These are phyloP conservation scores for Tachycineta bicolor DNA, from an alignment of 2,113 vertebrate genomes.

Conservation along the genomic window DNA sequence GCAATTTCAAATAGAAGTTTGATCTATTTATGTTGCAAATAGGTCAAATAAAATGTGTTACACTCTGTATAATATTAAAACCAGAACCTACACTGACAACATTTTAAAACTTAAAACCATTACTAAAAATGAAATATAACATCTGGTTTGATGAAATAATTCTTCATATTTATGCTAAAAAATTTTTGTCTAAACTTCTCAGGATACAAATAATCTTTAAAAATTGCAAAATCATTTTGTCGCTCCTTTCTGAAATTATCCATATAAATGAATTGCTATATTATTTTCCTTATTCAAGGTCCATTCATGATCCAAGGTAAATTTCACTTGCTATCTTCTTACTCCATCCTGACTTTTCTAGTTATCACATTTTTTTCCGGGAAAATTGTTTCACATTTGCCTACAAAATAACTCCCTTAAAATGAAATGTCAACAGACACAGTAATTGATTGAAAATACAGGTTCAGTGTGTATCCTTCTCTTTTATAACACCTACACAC, in stretches of 20 bases:
- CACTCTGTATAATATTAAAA: neutral
- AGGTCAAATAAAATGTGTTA: neutral
- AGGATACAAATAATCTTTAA: neutral
- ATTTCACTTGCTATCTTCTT: neutral
- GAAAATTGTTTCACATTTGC: neutral
- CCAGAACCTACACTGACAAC: neutral
- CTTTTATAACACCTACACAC: neutral
- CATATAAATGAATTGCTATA: neutral
- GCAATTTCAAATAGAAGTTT: neutral
- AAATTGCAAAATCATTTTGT: neutral
- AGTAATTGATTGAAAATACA: neutral
- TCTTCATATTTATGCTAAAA: neutral
- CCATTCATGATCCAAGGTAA: neutral
- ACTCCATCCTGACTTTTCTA: neutral
- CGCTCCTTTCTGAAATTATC: neutral
- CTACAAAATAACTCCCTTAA: neutral
- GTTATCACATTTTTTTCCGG: neutral
- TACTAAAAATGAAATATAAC: neutral
- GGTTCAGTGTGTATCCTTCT: neutral
- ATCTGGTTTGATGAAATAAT: neutral
- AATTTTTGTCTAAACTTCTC: neutral
- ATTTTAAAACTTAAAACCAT: neutral
- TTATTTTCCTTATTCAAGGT: neutral
- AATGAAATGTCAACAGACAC: neutral
- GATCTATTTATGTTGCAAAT: too few relatives aligned